Evolutionary conservation across 2,113 vertebrate species (phyloP).

Genomic region (Nothoprocta perdicaria): DNA sequence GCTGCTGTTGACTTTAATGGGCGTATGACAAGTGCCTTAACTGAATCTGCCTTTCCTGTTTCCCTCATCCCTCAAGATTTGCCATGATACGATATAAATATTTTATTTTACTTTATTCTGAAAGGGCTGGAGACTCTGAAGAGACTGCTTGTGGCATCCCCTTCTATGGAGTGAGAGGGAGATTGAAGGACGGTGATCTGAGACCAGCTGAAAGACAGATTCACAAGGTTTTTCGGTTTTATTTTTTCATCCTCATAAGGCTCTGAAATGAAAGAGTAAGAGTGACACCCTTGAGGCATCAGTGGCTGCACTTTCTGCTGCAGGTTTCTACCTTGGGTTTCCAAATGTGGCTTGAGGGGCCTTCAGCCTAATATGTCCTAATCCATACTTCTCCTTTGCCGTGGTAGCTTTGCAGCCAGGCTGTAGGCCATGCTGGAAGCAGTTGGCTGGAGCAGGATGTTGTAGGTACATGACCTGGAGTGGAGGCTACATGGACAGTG

Average conservation of each 20-base stretch:
- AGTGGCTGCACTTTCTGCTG: not conserved
- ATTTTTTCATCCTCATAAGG: accelerated
- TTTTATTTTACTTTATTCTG: not conserved
- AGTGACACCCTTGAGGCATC: not conserved
- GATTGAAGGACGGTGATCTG: not conserved
- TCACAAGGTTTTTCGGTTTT: accelerated
- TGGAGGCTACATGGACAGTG: accelerated
- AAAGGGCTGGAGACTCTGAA: not conserved
- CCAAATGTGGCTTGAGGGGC: not conserved
- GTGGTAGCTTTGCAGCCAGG: too few relatives aligned
- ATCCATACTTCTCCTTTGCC: not conserved
- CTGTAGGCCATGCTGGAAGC: too few relatives aligned
- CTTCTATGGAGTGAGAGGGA: accelerated
- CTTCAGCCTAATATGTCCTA: not conserved
- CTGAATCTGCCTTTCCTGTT: not conserved
- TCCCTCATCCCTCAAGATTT: not conserved
- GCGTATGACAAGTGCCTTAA: not conserved
- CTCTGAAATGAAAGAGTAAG: not conserved
- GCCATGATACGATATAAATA: not conserved
- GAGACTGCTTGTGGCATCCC: not conserved
- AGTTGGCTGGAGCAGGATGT: too few relatives aligned
- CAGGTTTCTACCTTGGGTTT: not conserved
- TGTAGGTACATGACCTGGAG: accelerated
- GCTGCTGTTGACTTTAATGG: not conserved
- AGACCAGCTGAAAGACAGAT: not conserved